Percentiles rank a stretch among this genome's conserved stretches.
Evolutionary conservation across 2,888 invertebrate species (phyloP).

Genomic region (Dorcus parallelipipedus): DNA sequence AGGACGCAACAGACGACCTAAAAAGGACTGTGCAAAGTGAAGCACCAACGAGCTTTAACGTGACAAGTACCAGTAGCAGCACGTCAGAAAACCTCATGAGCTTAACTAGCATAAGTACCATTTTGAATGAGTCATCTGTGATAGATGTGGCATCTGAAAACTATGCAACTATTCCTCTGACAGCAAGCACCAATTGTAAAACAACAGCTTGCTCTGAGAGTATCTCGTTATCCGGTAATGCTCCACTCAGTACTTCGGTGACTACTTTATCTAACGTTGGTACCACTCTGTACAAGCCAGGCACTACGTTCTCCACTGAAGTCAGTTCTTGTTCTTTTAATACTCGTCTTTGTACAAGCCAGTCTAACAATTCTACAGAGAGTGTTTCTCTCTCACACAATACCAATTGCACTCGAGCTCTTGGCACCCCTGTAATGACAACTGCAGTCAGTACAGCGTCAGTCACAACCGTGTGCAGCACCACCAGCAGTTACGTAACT

Average conservation of each 20-base stretch:
- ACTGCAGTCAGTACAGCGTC: too few species aligned
- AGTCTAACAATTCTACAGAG: too few species aligned
- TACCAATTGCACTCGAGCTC: too few species aligned
- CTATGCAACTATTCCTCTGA: too few species aligned
- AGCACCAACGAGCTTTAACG: constrained; percentile 1
- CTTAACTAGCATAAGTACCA: background rate
- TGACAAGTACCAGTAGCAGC: background rate
- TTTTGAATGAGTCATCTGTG: background rate
- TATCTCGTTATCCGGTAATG: background rate
- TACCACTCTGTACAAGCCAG: background rate
- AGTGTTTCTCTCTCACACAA: too few species aligned
- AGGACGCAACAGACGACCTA: constrained; percentile 20
- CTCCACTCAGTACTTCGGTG: background rate
- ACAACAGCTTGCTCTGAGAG: too few species aligned
- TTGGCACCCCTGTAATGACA: too few species aligned
- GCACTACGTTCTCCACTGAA: background rate
- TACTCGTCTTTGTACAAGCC: background rate
- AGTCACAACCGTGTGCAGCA: too few species aligned
- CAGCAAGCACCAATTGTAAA: too few species aligned
- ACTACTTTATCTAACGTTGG: background rate
- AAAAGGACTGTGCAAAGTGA: constrained; percentile 9
- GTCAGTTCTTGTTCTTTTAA: background rate
- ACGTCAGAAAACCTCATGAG: background rate
- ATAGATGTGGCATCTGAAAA: background rate
- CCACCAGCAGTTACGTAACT: too few species aligned